Conservation (phyloP, 2,797 vertebrate species). For the Meda fulgida region DNA sequence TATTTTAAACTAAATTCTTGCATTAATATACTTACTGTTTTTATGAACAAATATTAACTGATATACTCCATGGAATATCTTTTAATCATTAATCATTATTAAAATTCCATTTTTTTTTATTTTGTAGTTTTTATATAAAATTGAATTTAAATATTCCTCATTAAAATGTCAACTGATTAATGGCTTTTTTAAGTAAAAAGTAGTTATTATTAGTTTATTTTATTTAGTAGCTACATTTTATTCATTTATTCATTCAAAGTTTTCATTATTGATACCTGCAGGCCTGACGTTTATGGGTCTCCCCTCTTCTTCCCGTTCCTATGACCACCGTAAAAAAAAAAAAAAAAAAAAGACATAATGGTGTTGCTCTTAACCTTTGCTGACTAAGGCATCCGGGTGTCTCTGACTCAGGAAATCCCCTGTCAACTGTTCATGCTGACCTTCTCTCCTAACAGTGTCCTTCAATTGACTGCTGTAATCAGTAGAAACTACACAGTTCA, state of each 20-base stretch:
- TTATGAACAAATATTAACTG: no score
- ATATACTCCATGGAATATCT: no score
- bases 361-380: conserved; percentile 7
- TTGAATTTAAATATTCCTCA: background rate
- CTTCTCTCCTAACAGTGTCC: conserved; percentile 22
- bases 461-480: conserved; percentile 10
- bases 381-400: conserved; percentile 7
- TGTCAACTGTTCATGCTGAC: conserved; percentile 20
- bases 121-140: background rate
- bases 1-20: background rate
- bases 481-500: background rate
- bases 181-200: background rate
- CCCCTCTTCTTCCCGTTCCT: background rate
- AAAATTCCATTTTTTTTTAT: no score
- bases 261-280: background rate
- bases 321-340: background rate
- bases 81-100: no score
- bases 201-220: no score
- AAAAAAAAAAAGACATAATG: background rate
- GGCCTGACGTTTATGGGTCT: background rate
- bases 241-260: background rate
- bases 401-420: conserved; percentile 35
- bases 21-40: background rate
- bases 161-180: no score
- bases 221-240: background rate